These are phyloP conservation scores for Ramphastos sulfuratus DNA, from an alignment of 2,113 vertebrate genomes.

Conservation along the genomic window DNA sequence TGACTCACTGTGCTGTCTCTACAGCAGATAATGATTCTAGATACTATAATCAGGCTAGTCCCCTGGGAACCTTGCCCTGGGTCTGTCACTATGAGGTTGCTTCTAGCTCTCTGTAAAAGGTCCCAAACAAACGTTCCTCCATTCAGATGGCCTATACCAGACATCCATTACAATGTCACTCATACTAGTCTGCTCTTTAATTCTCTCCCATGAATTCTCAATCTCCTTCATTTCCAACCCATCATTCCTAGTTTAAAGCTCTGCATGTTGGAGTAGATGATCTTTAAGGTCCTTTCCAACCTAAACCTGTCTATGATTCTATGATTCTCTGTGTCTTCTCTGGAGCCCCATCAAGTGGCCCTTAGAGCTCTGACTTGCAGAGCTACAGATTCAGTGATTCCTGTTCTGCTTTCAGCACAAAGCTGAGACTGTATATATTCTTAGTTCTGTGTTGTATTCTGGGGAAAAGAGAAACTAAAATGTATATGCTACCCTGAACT, in stretches of 20 bases:
- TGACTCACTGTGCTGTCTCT: not conserved
- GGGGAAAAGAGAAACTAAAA: not conserved
- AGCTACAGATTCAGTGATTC: not conserved
- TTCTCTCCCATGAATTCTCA: not conserved
- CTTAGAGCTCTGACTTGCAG: not conserved
- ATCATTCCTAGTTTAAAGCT: not conserved
- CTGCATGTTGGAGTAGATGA: too few species aligned
- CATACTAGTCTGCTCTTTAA: not conserved
- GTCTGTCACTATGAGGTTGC: not conserved
- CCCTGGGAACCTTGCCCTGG: rapidly evolving
- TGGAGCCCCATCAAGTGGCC: not conserved
- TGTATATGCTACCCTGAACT: not conserved
- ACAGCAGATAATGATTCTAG: not conserved
- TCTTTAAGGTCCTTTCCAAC: too few species aligned
- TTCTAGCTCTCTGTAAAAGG: not conserved
- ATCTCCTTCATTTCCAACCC: not conserved
- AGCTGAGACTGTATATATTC: not conserved
- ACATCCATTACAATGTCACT: not conserved
- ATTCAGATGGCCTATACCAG: not conserved
- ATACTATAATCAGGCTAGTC: not conserved
- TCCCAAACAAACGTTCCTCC: not conserved
- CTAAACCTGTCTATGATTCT: too few species aligned
- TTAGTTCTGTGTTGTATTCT: not conserved
- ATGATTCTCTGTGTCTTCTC: not conserved
- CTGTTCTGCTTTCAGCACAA: not conserved